Conservation (phyloP, 2,888 invertebrate genomes). For the Leucoma salicis region DNA sequence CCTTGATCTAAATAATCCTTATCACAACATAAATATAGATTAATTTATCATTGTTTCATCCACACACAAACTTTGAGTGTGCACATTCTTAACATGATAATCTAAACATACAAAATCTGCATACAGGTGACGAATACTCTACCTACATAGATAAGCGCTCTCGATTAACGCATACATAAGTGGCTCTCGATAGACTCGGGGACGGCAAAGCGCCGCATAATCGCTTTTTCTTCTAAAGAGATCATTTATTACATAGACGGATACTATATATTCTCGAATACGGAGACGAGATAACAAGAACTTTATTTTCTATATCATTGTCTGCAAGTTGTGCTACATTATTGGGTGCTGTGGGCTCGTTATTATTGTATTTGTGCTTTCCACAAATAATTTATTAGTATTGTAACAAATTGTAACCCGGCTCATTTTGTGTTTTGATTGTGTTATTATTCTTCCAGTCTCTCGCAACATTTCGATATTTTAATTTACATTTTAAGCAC, state of each 20-base stretch:
- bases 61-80: background rate
- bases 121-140: conserved; percentile 32
- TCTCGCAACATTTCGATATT: too few relatives aligned
- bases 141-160: conserved; percentile 37
- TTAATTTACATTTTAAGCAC: too few relatives aligned
- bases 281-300: background rate
- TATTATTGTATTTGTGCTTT: too few relatives aligned
- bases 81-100: background rate
- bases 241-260: background rate
- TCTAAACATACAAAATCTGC: background rate
- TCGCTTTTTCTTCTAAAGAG: conserved; percentile 50
- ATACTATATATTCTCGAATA: background rate
- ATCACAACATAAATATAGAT: background rate
- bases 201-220: conserved; percentile 63
- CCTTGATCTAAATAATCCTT: background rate
- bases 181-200: conserved; percentile 34
- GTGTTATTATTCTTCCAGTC: too few relatives aligned
- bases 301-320: too few relatives aligned
- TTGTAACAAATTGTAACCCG: too few relatives aligned
- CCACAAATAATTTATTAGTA: too few relatives aligned
- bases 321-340: too few relatives aligned
- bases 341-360: too few relatives aligned
- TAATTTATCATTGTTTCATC: background rate
- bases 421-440: too few relatives aligned
- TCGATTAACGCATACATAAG: conserved; percentile 30